These are phyloP conservation scores for Boloria euphrosyne DNA, from an alignment of 2,888 invertebrate genomes.

Conservation along the genomic window DNA sequence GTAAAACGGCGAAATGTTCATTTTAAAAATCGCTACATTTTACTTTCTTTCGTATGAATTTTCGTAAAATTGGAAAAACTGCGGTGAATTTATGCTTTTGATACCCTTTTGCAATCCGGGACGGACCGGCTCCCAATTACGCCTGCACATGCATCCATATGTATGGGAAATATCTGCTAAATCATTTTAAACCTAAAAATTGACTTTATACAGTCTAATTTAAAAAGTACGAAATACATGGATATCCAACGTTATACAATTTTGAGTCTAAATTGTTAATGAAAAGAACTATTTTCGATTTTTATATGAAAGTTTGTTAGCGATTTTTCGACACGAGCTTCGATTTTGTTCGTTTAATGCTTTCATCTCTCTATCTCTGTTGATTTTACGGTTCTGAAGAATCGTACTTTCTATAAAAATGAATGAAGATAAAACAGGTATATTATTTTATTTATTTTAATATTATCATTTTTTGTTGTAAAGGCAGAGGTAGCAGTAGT, in stretches of 20 bases:
- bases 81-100: slow-evolving; percentile 39
- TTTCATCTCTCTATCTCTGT: neutral
- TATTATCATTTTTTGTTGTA: too few relatives aligned
- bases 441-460: too few relatives aligned
- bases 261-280: slow-evolving; percentile 19
- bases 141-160: slow-evolving; percentile 32
- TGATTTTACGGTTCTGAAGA: slow-evolving; percentile 1
- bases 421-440: too few relatives aligned
- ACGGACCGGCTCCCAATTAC: slow-evolving; percentile 40
- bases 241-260: slow-evolving; percentile 9
- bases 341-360: slow-evolving; percentile 4
- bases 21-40: slow-evolving; percentile 22
- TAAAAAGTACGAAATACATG: neutral
- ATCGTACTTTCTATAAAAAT: too few relatives aligned
- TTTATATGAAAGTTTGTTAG: slow-evolving; percentile 16
- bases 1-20: slow-evolving; percentile 8
- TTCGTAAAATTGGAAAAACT: slow-evolving; percentile 38
- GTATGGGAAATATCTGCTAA: slow-evolving; percentile 11
- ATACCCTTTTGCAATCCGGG: slow-evolving; percentile 38
- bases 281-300: slow-evolving; percentile 14
- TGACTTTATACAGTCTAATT: neutral
- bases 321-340: slow-evolving; percentile 5
- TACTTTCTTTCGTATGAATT: slow-evolving; percentile 24
- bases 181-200: neutral
- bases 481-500: too few relatives aligned